Evolutionary conservation across 2,113 vertebrate species (phyloP), one percentile per base, ranked within the genome.

Genomic region (Penelope pileata): DNA sequence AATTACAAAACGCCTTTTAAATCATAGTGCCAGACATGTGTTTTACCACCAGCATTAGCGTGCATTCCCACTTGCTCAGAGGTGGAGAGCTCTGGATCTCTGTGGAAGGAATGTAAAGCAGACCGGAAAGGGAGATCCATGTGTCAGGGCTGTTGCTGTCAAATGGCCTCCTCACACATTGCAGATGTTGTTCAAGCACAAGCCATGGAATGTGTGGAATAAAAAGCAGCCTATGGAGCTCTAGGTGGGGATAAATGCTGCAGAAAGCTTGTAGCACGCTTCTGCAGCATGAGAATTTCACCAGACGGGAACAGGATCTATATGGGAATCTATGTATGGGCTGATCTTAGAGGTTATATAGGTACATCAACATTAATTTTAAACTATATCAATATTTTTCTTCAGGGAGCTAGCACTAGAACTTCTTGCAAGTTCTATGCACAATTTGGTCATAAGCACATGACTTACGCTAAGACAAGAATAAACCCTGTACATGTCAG

Each of bases 131-230:
- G 75, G 26, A 92, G 74, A 93, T 91, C 45, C 84, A 67, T 2
- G 2, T 56, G 66, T 92, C 91, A 89, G 78, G 69, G 74, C 62
- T 74, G 22, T 48, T 64, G 89, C 86, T 95, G 91, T 85, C 91
- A 87, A 48, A 76, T 29, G 58, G 81, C 54, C 81, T 89, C 84
- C 89, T 94, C 86, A 87, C 62, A 89, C 62, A 53, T 21, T 64
- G 81, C 86, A 93, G 89, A 86, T 91, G 91, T 91, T 94, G 70
- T 66, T 93, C 62, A 63, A 84, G 76, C 69, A 74, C 5, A 8
- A 95, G 80, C 43, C 78, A 68, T 40, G n/a, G 47, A 78, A 36
- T 43, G 70, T 60, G 75, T 56, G 62, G 93, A 96, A 96, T 91
- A 73, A 94, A 95, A 91, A 84, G 30, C 77, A 92, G 83, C 14